A percentile compares a stretch with the other conserved stretches of the same genome.
These are phyloP conservation scores for Ivindomyrus marchei DNA, from an alignment of 2,113 vertebrate species.

Conservation along the genomic window DNA sequence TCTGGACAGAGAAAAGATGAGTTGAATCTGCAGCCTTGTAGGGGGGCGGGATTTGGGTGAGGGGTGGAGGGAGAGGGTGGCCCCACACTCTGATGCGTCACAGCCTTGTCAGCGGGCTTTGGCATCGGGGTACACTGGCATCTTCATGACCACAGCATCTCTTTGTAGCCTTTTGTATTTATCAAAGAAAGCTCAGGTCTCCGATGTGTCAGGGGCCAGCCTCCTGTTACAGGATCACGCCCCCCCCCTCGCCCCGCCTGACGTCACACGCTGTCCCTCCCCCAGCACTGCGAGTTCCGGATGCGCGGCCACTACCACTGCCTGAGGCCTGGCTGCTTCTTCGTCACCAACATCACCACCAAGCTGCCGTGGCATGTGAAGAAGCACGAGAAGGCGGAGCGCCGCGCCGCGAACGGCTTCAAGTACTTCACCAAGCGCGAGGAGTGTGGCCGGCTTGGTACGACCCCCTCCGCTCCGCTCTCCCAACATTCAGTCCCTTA, in stretches of 20 bases:
- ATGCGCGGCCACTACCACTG: slow-evolving; percentile 99
- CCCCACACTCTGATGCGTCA: not conserved
- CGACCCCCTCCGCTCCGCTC: slow-evolving; percentile 28
- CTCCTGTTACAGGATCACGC: not conserved
- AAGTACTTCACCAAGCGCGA: slow-evolving; percentile 98
- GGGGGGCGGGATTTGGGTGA: not conserved
- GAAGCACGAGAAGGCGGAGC: slow-evolving; percentile 96
- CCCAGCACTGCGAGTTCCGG: slow-evolving; percentile 94
- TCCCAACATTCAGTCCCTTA: not conserved
- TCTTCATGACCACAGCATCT: not conserved
- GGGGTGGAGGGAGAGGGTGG: not conserved
- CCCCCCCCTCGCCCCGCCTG: not conserved
- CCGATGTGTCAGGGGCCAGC: not conserved
- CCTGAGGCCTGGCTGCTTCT: slow-evolving; percentile 85
- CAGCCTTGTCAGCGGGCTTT: not conserved
- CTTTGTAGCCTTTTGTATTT: not conserved
- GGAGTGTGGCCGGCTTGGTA: slow-evolving; percentile 89
- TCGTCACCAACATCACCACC: slow-evolving; percentile 98
- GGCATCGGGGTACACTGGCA: not conserved
- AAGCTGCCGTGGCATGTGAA: slow-evolving; percentile 98
- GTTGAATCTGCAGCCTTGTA: not conserved
- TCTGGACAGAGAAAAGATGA: not conserved
- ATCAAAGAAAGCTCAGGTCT: not conserved
- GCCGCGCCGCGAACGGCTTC: slow-evolving; percentile 93
- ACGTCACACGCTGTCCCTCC: not conserved